Evolutionary conservation across 2,797 vertebrate species (phyloP).

Genomic region (Scolopax bukidnonensis): DNA sequence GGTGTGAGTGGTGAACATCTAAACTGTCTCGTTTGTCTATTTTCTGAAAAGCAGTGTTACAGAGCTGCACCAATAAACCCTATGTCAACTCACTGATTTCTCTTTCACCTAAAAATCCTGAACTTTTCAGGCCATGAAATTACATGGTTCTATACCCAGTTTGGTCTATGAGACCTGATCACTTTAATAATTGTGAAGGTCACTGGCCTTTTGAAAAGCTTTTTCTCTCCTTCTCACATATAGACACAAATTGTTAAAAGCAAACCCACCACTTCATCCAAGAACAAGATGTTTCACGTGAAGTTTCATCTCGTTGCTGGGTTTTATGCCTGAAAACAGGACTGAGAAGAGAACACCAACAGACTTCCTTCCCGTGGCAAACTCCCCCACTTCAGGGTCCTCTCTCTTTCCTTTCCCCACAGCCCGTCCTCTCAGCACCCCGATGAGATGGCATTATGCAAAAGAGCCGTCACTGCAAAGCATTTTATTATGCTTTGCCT

Average conservation of each 20-base stretch:
- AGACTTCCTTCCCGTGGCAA: neutral
- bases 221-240: neutral
- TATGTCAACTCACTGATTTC: neutral
- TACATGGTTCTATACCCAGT: neutral
- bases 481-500: neutral
- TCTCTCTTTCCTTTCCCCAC: neutral
- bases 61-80: too few species aligned
- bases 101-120: neutral
- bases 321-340: neutral
- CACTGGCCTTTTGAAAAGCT: neutral
- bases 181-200: neutral
- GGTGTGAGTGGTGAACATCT: neutral
- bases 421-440: neutral
- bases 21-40: neutral
- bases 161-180: neutral
- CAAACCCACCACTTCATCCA: neutral
- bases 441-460: neutral
- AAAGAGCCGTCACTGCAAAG: neutral
- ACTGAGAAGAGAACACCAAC: neutral
- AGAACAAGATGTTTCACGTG: neutral
- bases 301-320: neutral
- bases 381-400: neutral
- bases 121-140: neutral
- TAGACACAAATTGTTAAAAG: rapidly evolving
- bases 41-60: neutral